These are phyloP conservation scores for Cephus pygmeus DNA, from an alignment of 2,888 invertebrate genomes.

Conservation along the genomic window DNA sequence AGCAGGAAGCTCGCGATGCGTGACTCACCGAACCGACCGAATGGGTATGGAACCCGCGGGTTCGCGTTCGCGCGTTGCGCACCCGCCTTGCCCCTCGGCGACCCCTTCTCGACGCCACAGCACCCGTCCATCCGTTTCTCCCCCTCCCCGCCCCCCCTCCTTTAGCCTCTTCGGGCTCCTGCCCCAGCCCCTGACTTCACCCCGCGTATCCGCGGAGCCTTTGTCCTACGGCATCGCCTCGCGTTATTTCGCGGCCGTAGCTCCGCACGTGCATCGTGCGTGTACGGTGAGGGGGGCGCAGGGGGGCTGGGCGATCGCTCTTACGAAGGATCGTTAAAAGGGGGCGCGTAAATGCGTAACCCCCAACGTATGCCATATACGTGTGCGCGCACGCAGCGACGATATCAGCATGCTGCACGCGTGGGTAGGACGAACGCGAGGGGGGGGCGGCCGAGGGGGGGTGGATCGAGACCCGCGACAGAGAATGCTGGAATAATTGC, in stretches of 20 bases:
- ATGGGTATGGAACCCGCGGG: constrained; percentile 56
- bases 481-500: background rate
- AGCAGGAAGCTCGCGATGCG: constrained; percentile 66
- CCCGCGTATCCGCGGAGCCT: constrained; percentile 58
- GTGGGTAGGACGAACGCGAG: background rate
- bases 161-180: constrained; percentile 30
- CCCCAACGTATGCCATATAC: background rate
- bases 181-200: constrained; percentile 44
- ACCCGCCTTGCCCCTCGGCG: constrained; percentile 30
- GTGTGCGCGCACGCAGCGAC: background rate
- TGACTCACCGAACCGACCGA: constrained; percentile 62
- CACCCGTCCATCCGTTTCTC: constrained; percentile 4
- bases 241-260: constrained; percentile 62
- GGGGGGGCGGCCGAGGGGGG: no score
- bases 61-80: constrained; percentile 56
- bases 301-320: background rate
- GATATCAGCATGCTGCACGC: background rate
- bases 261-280: constrained; percentile 26
- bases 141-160: background rate
- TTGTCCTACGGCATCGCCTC: constrained; percentile 60
- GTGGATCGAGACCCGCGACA: background rate
- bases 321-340: background rate
- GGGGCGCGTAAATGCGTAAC: background rate
- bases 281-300: background rate
- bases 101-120: constrained; percentile 24